Percentiles rank a stretch among this genome's conserved stretches.
Evolutionary conservation across 1,140 invertebrate species (phyloP).

Genomic region (Phortica variegata): DNA sequence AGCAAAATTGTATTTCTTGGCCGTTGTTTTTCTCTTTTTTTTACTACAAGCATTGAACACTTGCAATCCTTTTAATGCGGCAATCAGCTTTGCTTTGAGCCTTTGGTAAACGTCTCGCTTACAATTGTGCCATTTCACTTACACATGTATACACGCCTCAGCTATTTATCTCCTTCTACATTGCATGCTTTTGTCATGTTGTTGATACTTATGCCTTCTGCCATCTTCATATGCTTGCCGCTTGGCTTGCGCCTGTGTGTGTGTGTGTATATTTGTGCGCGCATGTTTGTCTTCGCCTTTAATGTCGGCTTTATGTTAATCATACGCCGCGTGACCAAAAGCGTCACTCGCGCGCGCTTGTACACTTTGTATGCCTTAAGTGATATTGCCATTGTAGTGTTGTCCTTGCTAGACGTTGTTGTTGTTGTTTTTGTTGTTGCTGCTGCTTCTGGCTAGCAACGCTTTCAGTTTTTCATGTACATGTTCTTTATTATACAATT

Average conservation of each 20-base stretch:
- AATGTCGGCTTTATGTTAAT: constrained; percentile 40
- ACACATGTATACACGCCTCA: too few relatives aligned
- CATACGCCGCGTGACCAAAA: constrained; percentile 32
- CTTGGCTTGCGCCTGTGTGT: constrained; percentile 22
- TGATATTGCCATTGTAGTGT: too few relatives aligned
- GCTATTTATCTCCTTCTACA: too few relatives aligned
- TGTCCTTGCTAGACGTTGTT: not conserved
- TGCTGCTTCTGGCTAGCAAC: constrained; percentile 11
- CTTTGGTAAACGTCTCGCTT: too few relatives aligned
- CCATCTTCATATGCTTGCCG: too few relatives aligned
- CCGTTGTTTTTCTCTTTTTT: constrained; percentile 33
- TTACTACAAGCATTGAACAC: constrained; percentile 31
- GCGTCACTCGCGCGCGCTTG: not conserved
- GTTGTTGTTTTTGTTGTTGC: constrained; percentile 12
- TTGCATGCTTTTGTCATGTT: too few relatives aligned
- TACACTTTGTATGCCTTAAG: too few relatives aligned
- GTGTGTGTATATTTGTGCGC: too few relatives aligned
- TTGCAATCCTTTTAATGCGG: constrained; percentile 46
- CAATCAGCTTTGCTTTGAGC: constrained; percentile 46
- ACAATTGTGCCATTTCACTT: too few relatives aligned
- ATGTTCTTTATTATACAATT: not conserved
- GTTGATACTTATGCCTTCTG: too few relatives aligned
- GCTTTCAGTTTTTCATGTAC: not conserved
- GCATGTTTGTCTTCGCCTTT: too few relatives aligned
- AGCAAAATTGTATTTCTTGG: constrained; percentile 6